Conservation (phyloP, 2,888 invertebrate genomes). For the Phyto melanocephala region DNA sequence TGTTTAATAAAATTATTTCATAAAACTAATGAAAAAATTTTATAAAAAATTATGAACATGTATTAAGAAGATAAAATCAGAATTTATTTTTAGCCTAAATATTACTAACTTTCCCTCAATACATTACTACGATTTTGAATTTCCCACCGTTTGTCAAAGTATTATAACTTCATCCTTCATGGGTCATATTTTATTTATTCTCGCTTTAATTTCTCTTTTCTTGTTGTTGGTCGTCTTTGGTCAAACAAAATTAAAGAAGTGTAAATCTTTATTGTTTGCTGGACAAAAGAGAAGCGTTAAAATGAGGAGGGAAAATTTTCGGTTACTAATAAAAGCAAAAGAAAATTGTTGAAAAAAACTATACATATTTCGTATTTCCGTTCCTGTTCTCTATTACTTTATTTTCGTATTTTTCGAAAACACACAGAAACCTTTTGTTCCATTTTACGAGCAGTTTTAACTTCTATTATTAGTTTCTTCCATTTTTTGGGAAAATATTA, state of each 20-base stretch:
- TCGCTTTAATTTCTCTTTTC: not conserved
- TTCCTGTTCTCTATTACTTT: not conserved
- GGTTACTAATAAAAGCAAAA: not conserved
- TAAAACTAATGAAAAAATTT: too few species aligned
- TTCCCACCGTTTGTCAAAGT: not conserved
- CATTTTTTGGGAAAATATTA: conserved; percentile 61
- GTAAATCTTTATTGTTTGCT: conserved; percentile 40
- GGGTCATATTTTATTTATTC: not conserved
- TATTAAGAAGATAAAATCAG: too few species aligned
- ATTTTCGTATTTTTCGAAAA: not conserved
- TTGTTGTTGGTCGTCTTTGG: not conserved
- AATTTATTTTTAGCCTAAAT: too few species aligned
- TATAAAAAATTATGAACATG: too few species aligned
- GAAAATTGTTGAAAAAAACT: conserved; percentile 11
- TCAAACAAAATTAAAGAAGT: conserved; percentile 40
- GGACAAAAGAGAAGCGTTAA: conserved; percentile 50
- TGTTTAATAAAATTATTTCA: too few species aligned
- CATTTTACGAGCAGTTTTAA: conserved; percentile 13
- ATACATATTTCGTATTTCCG: not conserved
- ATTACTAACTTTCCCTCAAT: not conserved
- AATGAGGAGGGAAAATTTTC: conserved; percentile 54
- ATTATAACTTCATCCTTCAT: not conserved
- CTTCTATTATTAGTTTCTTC: not conserved
- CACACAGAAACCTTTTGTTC: conserved; percentile 23
- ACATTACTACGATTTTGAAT: too few species aligned